Conservation (phyloP, 2,797 vertebrate genomes). For the Lacerta bilineata region DNA sequence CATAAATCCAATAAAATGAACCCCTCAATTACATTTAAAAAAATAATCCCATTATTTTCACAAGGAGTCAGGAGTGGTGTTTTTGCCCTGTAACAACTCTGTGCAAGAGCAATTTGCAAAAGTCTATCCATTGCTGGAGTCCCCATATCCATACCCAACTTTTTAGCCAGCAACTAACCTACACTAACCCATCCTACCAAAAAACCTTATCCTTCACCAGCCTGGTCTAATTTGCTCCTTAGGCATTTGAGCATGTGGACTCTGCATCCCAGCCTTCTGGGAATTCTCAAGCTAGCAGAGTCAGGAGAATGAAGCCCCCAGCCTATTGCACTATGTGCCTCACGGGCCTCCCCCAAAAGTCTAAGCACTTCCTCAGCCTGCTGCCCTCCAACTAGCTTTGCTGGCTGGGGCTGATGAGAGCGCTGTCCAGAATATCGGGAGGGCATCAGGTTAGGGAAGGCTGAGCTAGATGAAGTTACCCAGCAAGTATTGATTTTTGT, state of each 20-base stretch:
- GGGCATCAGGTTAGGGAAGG: background rate
- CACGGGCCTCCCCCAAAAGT: rapidly evolving
- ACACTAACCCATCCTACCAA: too few relatives aligned
- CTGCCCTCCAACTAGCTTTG: too few relatives aligned
- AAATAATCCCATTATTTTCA: background rate
- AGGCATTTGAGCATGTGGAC: too few relatives aligned
- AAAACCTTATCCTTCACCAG: background rate
- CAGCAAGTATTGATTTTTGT: slow-evolving; percentile 45
- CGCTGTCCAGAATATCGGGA: background rate
- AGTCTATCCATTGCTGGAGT: background rate
- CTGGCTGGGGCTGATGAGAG: too few relatives aligned
- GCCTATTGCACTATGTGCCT: background rate
- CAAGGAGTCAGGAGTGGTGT: background rate
- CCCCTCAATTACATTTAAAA: background rate
- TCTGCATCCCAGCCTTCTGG: background rate
- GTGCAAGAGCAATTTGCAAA: background rate
- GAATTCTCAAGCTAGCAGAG: background rate
- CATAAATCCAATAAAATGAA: too few relatives aligned
- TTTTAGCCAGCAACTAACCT: background rate
- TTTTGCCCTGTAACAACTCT: background rate
- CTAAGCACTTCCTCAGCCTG: too few relatives aligned
- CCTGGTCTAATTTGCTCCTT: too few relatives aligned
- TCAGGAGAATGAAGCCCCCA: background rate
- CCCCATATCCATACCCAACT: background rate
- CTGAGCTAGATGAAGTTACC: slow-evolving; percentile 20